Conservation (phyloP, 2,113 vertebrate species). For the Gyps fulvus region DNA sequence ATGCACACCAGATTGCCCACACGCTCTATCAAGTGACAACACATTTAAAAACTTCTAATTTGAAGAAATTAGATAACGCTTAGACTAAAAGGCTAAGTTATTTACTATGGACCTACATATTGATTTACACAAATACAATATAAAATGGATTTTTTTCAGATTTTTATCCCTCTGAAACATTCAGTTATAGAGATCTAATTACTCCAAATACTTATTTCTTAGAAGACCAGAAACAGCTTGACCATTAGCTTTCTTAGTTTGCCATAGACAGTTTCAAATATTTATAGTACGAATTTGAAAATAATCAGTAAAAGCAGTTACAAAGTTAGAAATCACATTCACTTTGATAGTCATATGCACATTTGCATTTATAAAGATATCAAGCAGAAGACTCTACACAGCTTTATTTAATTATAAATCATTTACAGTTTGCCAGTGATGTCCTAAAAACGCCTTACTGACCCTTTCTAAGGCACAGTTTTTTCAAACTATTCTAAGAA, state of each 20-base stretch:
- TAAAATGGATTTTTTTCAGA: not conserved
- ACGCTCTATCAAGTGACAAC: not conserved
- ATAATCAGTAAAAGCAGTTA: not conserved
- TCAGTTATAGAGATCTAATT: not conserved
- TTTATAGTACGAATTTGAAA: not conserved
- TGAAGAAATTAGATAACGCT: not conserved
- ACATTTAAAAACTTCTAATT: not conserved
- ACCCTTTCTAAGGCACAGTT: not conserved
- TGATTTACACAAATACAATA: not conserved
- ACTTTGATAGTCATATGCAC: not conserved
- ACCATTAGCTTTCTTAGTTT: not conserved
- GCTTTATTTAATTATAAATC: not conserved
- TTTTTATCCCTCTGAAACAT: not conserved
- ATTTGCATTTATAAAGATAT: not conserved
- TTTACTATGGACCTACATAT: not conserved
- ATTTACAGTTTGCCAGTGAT: not conserved
- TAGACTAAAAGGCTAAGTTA: not conserved
- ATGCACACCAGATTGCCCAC: not conserved
- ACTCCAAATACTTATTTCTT: not conserved
- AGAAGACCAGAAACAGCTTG: not conserved
- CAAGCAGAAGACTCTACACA: not conserved
- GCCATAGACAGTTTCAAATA: not conserved
- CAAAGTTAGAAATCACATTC: not conserved
- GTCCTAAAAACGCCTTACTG: not conserved
- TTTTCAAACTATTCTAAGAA: not conserved